Evolutionary conservation across 1,140 invertebrate genomes (phyloP).

Genomic region (Meloidogyne exigua): DNA sequence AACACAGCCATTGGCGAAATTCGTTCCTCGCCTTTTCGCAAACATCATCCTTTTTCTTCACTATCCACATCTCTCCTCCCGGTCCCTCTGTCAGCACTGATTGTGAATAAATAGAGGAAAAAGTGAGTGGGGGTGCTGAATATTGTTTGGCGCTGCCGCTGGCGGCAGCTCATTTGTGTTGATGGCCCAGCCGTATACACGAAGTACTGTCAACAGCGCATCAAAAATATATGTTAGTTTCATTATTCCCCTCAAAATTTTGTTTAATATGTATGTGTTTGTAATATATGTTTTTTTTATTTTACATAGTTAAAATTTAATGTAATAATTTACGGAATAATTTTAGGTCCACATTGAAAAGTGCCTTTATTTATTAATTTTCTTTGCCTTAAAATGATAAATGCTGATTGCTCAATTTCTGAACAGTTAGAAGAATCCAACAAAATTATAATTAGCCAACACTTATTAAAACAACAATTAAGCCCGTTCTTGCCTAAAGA

Average conservation of each 20-base stretch:
- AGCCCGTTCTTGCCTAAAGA: conserved; percentile 38
- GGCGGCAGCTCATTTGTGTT: background rate
- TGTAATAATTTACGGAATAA: no score
- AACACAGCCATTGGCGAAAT: conserved; percentile 4
- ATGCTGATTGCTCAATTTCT: background rate
- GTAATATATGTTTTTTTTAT: no score
- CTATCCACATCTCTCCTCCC: background rate
- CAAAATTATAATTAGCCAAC: background rate
- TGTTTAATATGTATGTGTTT: no score
- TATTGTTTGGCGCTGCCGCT: background rate
- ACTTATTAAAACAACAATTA: background rate
- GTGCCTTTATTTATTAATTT: background rate
- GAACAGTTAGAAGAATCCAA: background rate
- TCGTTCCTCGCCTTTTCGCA: background rate
- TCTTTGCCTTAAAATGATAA: background rate
- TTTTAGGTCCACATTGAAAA: background rate
- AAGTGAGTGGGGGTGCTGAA: background rate
- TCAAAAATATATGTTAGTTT: background rate
- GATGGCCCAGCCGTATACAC: background rate
- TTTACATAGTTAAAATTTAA: no score
- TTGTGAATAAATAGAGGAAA: background rate
- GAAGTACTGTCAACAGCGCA: conserved; percentile 1
- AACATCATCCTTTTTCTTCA: background rate
- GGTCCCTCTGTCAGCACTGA: background rate
- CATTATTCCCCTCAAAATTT: background rate